Percentiles rank a stretch among this genome's conserved stretches.
These are phyloP conservation scores for Noctua janthe DNA, from an alignment of 2,888 invertebrate genomes.

Conservation along the genomic window DNA sequence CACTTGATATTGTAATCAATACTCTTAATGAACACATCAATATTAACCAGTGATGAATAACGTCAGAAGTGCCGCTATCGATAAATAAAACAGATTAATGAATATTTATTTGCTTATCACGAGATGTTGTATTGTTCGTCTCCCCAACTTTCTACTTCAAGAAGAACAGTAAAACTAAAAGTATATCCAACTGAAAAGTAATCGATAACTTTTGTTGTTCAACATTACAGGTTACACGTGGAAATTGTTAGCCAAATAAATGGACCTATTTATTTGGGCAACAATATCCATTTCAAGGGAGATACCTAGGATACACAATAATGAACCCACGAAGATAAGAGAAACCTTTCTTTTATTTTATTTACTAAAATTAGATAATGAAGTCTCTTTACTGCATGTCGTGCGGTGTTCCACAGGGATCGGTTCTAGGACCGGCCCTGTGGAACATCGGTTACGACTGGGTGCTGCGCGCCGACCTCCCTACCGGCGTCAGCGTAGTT, in stretches of 20 bases:
- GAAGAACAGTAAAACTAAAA: not conserved
- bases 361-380: not conserved
- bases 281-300: not conserved
- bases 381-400: not conserved
- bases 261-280: not conserved
- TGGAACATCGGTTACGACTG: too few species aligned
- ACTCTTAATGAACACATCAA: constrained; percentile 28
- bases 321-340: not conserved
- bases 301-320: constrained; percentile 6
- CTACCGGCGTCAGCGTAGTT: too few species aligned
- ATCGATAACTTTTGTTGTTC: not conserved
- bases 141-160: not conserved
- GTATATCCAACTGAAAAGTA: constrained; percentile 1
- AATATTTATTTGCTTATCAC: constrained; percentile 24
- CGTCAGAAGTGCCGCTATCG: constrained; percentile 4
- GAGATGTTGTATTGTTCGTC: constrained; percentile 7
- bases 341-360: not conserved
- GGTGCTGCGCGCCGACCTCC: too few species aligned
- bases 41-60: constrained; percentile 25
- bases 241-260: constrained; percentile 6
- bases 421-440: too few species aligned
- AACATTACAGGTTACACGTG: constrained; percentile 7
- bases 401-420: too few species aligned
- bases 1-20: constrained; percentile 25
- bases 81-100: constrained; percentile 32